These are phyloP conservation scores for Pelosia muscerda DNA, from an alignment of 2,888 invertebrate genomes.

Conservation along the genomic window DNA sequence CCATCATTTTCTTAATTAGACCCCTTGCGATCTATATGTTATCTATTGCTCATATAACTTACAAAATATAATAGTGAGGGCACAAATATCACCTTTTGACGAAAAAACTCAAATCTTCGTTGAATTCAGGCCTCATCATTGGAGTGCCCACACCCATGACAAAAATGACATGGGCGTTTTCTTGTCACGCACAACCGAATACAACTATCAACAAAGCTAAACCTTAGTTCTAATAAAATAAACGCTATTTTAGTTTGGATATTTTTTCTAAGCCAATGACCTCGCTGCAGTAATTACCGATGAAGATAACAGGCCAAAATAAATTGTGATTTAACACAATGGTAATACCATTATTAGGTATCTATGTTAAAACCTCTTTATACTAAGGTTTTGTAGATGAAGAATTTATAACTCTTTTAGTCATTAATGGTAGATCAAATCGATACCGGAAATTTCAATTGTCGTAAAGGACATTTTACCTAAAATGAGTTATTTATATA, in stretches of 20 bases:
- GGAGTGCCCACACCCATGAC: conserved; percentile 68
- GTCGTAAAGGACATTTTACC: no score
- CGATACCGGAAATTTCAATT: no score
- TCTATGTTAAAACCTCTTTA: conserved; percentile 41
- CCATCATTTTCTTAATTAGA: no score
- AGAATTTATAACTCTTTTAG: conserved; percentile 17
- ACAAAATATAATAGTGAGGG: neutral
- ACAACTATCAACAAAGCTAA: conserved; percentile 51
- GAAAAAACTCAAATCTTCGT: conserved; percentile 51
- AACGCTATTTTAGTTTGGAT: conserved; percentile 59
- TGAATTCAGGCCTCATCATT: conserved; percentile 49
- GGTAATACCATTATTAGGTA: conserved; percentile 58
- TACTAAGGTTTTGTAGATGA: conserved; percentile 25
- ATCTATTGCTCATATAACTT: neutral
- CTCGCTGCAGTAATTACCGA: conserved; percentile 66
- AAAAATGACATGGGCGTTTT: conserved; percentile 75
- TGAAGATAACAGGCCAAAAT: conserved; percentile 65
- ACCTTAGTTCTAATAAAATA: conserved; percentile 56
- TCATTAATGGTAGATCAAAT: conserved; percentile 13
- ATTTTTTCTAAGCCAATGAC: conserved; percentile 53
- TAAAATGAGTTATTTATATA: no score
- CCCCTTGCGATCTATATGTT: no score
- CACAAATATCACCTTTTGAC: conserved; percentile 27
- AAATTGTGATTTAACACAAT: conserved; percentile 67
- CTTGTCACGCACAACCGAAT: conserved; percentile 71